A percentile compares a stretch with the other conserved stretches of the same genome.
These are phyloP conservation scores for Ceratina japonica DNA, from an alignment of 1,140 invertebrate genomes.

Conservation along the genomic window DNA sequence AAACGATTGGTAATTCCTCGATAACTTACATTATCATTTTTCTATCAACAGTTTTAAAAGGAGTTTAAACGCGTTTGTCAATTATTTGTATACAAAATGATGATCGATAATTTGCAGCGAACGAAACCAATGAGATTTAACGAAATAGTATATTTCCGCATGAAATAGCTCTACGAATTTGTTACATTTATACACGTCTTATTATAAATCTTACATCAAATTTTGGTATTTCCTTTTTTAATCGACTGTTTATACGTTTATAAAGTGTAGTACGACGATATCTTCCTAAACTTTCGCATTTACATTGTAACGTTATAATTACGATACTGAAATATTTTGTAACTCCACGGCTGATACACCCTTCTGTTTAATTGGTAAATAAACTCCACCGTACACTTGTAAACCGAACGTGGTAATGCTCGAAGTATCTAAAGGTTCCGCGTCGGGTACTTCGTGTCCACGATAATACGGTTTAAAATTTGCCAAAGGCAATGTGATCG, in stretches of 20 bases:
- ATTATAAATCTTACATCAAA: too few relatives aligned
- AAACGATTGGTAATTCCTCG: constrained; percentile 67
- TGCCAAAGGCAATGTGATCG: constrained; percentile 79
- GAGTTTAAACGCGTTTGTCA: not conserved
- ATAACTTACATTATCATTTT: constrained; percentile 21
- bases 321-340: constrained; percentile 74
- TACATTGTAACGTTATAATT: not conserved
- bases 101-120: not conserved
- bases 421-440: constrained; percentile 81
- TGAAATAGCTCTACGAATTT: constrained; percentile 10
- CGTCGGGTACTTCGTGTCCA: constrained; percentile 80
- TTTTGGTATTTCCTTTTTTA: not conserved
- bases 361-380: constrained; percentile 83
- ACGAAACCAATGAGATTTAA: constrained; percentile 1
- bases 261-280: not conserved
- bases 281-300: not conserved
- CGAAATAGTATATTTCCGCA: not conserved
- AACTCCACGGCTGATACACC: constrained; percentile 85
- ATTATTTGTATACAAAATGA: not conserved
- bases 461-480: constrained; percentile 84
- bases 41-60: not conserved
- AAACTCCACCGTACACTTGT: constrained; percentile 86
- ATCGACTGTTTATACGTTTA: not conserved
- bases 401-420: constrained; percentile 84
- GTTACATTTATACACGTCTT: not conserved